Evolutionary conservation across 1,140 invertebrate genomes (phyloP).

Genomic region (Uloborus diversus): DNA sequence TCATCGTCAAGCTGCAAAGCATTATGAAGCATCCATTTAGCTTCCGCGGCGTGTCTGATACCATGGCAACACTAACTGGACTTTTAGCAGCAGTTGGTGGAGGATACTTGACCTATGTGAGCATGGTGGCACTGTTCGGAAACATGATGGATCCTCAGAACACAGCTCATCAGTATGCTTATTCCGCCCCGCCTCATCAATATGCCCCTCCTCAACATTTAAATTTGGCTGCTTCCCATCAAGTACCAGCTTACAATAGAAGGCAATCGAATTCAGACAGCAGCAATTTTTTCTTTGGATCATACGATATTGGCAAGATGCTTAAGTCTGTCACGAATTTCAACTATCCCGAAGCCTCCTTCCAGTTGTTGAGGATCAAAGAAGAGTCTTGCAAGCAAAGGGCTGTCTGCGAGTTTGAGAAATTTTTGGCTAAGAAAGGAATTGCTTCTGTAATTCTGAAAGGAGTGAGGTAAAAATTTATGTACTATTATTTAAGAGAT

Average conservation of each 20-base stretch:
- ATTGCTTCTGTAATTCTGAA: slow-evolving; percentile 38
- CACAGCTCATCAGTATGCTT: slow-evolving; percentile 36
- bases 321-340: slow-evolving; percentile 1
- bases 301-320: slow-evolving; percentile 37
- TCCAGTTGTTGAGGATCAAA: slow-evolving; percentile 40
- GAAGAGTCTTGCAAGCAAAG: slow-evolving; percentile 49
- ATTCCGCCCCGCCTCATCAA: slow-evolving; percentile 30
- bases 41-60: slow-evolving; percentile 33
- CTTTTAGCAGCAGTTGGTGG: slow-evolving; percentile 43
- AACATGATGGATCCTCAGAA: slow-evolving; percentile 37
- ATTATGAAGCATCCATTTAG: slow-evolving; percentile 29
- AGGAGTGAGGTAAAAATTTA: slow-evolving; percentile 47
- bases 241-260: slow-evolving; percentile 13
- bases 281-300: slow-evolving; percentile 24
- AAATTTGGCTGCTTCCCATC: not conserved
- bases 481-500: too few relatives aligned
- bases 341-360: slow-evolving; percentile 41
- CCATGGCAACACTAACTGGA: slow-evolving; percentile 44
- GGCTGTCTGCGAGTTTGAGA: slow-evolving; percentile 39
- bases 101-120: slow-evolving; percentile 44
- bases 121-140: slow-evolving; percentile 44
- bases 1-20: slow-evolving; percentile 11
- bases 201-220: slow-evolving; percentile 41
- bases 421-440: slow-evolving; percentile 39
- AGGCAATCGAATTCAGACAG: slow-evolving; percentile 21